A percentile compares a stretch with the other conserved stretches of the same genome.
Conservation (phyloP, 2,797 vertebrate genomes). For the Etheostoma perlongum region DNA sequence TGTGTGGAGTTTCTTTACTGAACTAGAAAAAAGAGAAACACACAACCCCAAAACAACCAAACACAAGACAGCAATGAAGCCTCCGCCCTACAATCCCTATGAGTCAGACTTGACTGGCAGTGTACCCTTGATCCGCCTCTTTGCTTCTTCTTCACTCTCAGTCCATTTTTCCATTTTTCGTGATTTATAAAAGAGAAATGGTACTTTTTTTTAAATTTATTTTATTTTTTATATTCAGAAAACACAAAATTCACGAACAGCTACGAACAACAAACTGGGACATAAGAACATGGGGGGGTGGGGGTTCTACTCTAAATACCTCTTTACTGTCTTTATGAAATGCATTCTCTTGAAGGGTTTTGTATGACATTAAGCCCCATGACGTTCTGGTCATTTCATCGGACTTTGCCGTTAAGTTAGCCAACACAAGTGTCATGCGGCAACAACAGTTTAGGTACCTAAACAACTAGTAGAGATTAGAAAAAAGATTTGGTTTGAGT, state of each 20-base stretch:
- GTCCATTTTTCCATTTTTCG: conserved; percentile 33
- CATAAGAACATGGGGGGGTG: background rate
- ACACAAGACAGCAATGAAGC: conserved; percentile 66
- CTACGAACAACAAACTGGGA: no score
- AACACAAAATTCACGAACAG: no score
- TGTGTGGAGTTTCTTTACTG: conserved; percentile 27
- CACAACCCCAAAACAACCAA: conserved; percentile 67
- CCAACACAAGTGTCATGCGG: no score
- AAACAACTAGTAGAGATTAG: no score
- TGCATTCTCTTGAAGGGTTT: no score
- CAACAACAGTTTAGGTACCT: no score
- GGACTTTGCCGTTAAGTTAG: no score
- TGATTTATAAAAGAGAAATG: conserved; percentile 40
- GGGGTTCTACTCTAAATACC: conserved; percentile 6
- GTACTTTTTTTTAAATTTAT: background rate
- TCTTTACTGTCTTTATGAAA: conserved; percentile 4
- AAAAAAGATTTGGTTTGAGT: no score
- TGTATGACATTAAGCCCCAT: no score
- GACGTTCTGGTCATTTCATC: no score
- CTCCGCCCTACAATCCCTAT: conserved; percentile 64
- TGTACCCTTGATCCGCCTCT: conserved; percentile 51
- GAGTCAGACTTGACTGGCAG: conserved; percentile 73
- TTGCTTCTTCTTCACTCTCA: conserved; percentile 42
- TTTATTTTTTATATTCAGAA: no score
- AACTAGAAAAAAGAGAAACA: conserved; percentile 55